phyloP scores from a whole-genome alignment of 1,140 invertebrate species.

The Papilio polytes region DNA sequence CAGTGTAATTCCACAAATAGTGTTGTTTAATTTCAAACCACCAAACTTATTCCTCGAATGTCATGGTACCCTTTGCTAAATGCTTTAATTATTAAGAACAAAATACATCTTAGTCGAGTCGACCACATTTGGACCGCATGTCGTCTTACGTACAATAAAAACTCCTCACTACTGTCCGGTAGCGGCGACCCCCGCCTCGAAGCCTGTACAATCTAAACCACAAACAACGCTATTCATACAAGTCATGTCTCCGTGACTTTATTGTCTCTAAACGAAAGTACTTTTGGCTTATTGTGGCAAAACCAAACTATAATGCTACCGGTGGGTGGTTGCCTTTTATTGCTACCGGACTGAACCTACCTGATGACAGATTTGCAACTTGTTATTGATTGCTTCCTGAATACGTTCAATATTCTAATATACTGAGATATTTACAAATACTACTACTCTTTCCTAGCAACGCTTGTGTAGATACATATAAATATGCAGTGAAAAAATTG shows the following conservation, averaged over 20 bases:
- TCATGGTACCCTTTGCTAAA: constrained; percentile 34
- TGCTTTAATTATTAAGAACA: constrained; percentile 36
- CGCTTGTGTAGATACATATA: too few relatives aligned
- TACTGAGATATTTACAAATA: neutral
- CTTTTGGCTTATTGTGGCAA: constrained; percentile 62
- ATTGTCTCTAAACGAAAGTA: constrained; percentile 64
- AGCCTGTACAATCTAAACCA: constrained; percentile 70
- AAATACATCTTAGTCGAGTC: constrained; percentile 46
- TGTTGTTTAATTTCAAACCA: constrained; percentile 25
- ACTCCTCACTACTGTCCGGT: constrained; percentile 66
- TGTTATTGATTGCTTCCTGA: constrained; percentile 75
- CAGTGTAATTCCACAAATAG: constrained; percentile 11
- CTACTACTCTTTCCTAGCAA: neutral
- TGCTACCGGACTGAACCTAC: constrained; percentile 48
- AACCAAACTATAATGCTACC: constrained; percentile 78
- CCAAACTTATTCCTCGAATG: constrained; percentile 12
- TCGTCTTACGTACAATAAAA: constrained; percentile 65
- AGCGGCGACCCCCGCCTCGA: constrained; percentile 64
- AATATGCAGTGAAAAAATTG: too few relatives aligned
- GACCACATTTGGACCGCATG: constrained; percentile 75
- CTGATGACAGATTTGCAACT: constrained; percentile 74
- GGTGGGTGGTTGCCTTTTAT: constrained; percentile 69
- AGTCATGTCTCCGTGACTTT: constrained; percentile 41
- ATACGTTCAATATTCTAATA: constrained; percentile 14
- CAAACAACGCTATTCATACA: constrained; percentile 70